Evolutionary conservation across 1,140 invertebrate species (phyloP), one percentile per base, ranked within the genome.

Genomic region (Drosophila ohnishii): DNA sequence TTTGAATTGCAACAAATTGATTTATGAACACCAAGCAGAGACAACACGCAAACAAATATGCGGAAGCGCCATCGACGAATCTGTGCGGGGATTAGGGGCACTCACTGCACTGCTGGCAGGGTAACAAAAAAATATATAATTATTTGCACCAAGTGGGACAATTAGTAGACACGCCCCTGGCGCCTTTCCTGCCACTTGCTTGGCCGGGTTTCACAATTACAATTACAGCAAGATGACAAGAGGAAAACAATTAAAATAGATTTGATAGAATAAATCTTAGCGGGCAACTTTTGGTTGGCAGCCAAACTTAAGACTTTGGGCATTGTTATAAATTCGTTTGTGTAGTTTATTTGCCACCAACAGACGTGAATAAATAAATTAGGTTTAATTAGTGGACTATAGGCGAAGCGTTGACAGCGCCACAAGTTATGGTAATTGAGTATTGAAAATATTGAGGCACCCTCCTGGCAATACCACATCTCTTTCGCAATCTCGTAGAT

Each of bases 1-100:
- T 82, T 85, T 51, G 51, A 78, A 82, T 69, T 83, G 82, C 79
- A 83, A 69, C 71, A 87, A 86, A 86, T 87, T 86, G 79, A 86
- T 86, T 87, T 86, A 86, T 83, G 83, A 86, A 57, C 45, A 67
- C 45, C 67, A 61, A 48, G 9, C 42, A 28, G 11, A 63, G 19
- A 14, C 14, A 14, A 19, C 61, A 47, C 13, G 57, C 44, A 14
- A 80, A 66, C 35, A 50, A 66, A 61, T 71, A 87, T 86, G 82
- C 83, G 82, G 82, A 86, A 87, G 75, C 47, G 60, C 53, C 60
- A 25, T 19, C 45, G 10, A 28, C 14, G 32, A 44, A 14, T 61
- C 39, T 50, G 16, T 32, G 14, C 28, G 11, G 19, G 14, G 4
- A 63, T 19, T 47, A 50, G 65, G 80, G 80, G 59, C 45, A 63